Base-by-base conservation (phyloP, 1,140 invertebrate species). In the Metopolophium dirhodum region DNA sequence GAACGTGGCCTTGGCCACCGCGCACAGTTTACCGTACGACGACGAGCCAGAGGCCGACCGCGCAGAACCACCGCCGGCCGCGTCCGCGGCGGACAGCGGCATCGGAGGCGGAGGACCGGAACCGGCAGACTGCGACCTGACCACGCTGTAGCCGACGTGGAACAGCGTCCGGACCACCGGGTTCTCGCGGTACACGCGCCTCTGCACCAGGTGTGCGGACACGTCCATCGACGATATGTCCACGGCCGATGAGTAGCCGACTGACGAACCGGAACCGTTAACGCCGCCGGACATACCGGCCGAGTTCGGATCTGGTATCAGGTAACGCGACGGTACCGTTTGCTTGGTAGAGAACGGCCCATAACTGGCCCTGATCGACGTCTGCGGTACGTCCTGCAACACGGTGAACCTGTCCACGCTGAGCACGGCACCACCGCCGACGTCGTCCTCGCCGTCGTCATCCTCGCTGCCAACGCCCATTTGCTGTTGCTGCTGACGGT, bases 291-390 rank as follows among this genome's bases (percentile, higher is more conserved):
- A 51, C 97, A 97, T 95, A 98, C 97, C 94, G 98, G 97, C 11
- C 97, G 98, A 95, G 98, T 98, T 82, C 97, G 97, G 95, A 97
- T 98, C 97, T 0, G 97, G 97, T 26, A 98, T 97, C 93, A 98
- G 96, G 94, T 98, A 98, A n/a, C 97, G 96, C 0, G 98, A 97
- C n/a, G 98, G 98, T 30, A 99, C 98, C 2, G 98, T 98, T 95
- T 99, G 98, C 94, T 98, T 98, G 51, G 98, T 98, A 94, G 97
- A 98, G 95, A 99, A 99, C 6, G 98, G 98, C 7, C 98, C 98
- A 94, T 98, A 99, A 14, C 97, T 98, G 20, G 98, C 98, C 30
- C 98, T 96, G 9, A 99, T 97, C 0, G 98, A 98, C 1, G 98
- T 97, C 14, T 98, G 97, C 94, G 98, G 97, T 49, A 97, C 97